Evolutionary conservation across 2,113 vertebrate species (phyloP), one percentile per base, ranked within the genome.

Genomic region (Podarcis raffonei): DNA sequence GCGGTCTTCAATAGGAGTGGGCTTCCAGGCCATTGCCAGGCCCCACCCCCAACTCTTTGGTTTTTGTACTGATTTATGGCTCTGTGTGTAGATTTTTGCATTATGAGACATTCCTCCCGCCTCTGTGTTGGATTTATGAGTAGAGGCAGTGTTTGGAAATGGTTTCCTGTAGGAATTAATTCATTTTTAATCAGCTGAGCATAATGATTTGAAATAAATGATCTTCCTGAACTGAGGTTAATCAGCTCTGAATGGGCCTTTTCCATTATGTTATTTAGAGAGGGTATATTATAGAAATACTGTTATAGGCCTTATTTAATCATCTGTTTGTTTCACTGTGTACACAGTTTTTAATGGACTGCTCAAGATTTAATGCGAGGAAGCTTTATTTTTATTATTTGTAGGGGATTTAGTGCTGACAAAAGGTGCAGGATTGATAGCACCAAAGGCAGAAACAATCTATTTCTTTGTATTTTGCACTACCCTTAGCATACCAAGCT

Each of bases 171-270:
- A 95, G 16, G 15, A 93, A 95, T 95, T 96, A 96, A 97, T 97
- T 96, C 93, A 94, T 97, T 97, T 97, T 97, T 96, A 97, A 97
- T 97, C 92, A 81, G 94, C 95, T 91, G 95, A 94, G 0, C 1
- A 85, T 89, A 89, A 96, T 93, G 94, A 95, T 96, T 96, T 96
- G 95, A 94, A 96, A 95, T 90, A 96, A 95, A 96, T 94, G 94
- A 95, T 97, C 94, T 96, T 95, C 92, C 95, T 90, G 87, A 90
- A 16, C 91, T n/a, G 92, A 59, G 59, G 94, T 96, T 97, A 97
- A 97, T 97, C 95, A 96, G 96, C 90, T 92, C 30, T 0, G 94
- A 96, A 95, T 6, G 13, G 96, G 92, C 94, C 91, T 94, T 96
- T 95, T 93, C 86, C 94, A 93, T 84, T 89, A 92, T 35, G 48